Evolutionary conservation across 2,888 invertebrate genomes (phyloP), one percentile per base, ranked within the genome.

Genomic region (Agonopterix heracliana): DNA sequence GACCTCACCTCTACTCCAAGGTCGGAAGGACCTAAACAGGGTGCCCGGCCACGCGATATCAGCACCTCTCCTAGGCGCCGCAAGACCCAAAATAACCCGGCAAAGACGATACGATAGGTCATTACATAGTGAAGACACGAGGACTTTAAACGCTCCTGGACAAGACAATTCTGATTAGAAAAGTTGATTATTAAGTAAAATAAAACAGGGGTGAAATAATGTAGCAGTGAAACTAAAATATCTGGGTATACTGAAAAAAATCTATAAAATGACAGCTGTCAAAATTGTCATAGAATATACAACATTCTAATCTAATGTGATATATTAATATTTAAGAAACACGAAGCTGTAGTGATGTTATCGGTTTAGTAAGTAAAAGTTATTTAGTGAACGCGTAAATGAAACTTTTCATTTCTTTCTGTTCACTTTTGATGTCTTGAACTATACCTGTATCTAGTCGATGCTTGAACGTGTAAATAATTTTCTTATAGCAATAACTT

Each of bases 1-100:
- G 41, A 92, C 92, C 34, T 92, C 92, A 2, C 93, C 93, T 1
- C 74, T 92, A 2, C 80, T 91, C 3, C 85, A 88, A 57, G 81
- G 76, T 42, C 68, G 86, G 55, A 85, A 87, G 64, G 87, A 87
- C 50, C 59, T 84, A 34, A 63, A 55, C 51, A 63, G 70, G 34
- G 60, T 81, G 57, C 75, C 84, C 2, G 72, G 68, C 34, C 88
- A 88, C 62, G 87, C 88, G 48, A 85, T 76, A 56, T 86, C 88
- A 53, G 85, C 84, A 51, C 86, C 87, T 60, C 66, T 88, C 7
- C 71, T 87, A 74, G 90, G 64, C 66, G 90, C 61, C 49, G 87
- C 71, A 67, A 78, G 74, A 52, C 86, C 87, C 9, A 87, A 85
- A 74, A 86, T 88, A 54, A 78, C 81, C 5, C 71, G 89, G 51